These are phyloP conservation scores for Hucho hucho DNA, from an alignment of 2,113 vertebrate genomes.

Conservation along the genomic window DNA sequence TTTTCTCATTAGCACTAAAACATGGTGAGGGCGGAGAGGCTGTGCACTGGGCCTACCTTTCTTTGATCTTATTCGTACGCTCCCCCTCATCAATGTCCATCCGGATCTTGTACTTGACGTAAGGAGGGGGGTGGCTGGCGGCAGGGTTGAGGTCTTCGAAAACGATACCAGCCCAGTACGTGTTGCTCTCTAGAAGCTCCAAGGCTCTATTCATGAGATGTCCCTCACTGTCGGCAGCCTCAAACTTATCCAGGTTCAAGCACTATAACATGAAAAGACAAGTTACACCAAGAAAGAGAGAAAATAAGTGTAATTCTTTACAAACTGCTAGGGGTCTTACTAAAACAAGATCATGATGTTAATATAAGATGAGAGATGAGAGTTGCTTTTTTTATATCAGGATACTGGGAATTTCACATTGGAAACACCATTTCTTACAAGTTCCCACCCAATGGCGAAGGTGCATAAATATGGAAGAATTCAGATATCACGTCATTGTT, in stretches of 20 bases:
- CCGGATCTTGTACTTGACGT: constrained; percentile 93
- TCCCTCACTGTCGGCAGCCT: constrained; percentile 79
- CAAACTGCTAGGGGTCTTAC: no score
- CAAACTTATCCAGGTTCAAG: constrained; percentile 91
- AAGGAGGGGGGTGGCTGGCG: constrained; percentile 72
- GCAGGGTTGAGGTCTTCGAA: constrained; percentile 77
- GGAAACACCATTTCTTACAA: no score
- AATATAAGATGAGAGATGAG: no score
- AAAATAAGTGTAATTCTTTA: no score
- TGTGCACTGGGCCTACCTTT: constrained; percentile 70
- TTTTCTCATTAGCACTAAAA: no score
- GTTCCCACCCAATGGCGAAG: no score
- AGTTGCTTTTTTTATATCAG: no score
- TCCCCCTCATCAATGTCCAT: constrained; percentile 95
- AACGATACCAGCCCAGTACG: constrained; percentile 90
- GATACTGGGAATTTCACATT: no score
- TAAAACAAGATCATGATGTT: no score
- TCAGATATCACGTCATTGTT: no score
- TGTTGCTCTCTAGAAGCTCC: constrained; percentile 82
- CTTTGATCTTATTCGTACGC: constrained; percentile 83
- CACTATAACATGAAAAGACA: constrained; percentile 73
- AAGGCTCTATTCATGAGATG: constrained; percentile 82
- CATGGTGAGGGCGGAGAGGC: background rate
- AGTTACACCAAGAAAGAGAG: background rate
- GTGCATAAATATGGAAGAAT: no score